phyloP scores from a whole-genome alignment of 1,140 invertebrate species.

The Agrilus planipennis region DNA sequence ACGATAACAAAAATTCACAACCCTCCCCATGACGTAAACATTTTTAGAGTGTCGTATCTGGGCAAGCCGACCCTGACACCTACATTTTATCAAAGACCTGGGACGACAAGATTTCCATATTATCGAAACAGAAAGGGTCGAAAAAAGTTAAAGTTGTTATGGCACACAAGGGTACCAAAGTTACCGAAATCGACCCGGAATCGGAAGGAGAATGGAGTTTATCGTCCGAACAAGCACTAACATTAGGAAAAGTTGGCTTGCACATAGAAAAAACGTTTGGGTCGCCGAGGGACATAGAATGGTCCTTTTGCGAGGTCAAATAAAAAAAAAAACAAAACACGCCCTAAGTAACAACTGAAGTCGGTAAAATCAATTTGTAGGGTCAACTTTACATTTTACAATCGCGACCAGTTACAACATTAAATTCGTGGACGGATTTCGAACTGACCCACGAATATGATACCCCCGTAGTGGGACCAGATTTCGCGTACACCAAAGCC shows the following conservation, averaged over 20 bases:
- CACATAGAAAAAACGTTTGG: constrained; percentile 52
- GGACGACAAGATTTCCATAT: constrained; percentile 37
- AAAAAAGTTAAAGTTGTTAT: constrained; percentile 44
- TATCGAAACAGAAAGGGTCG: constrained; percentile 39
- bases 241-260: constrained; percentile 43
- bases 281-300: constrained; percentile 63
- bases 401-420: constrained; percentile 58
- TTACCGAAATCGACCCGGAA: constrained; percentile 32
- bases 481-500: background rate
- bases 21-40: constrained; percentile 2
- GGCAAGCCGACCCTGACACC: constrained; percentile 59
- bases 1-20: constrained; percentile 5
- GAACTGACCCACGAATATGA: background rate
- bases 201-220: constrained; percentile 36
- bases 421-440: constrained; percentile 33
- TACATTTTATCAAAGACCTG: constrained; percentile 43
- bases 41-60: constrained; percentile 64
- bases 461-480: background rate
- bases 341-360: constrained; percentile 1
- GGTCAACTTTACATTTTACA: constrained; percentile 51
- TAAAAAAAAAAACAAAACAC: background rate
- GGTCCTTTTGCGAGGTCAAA: constrained; percentile 44
- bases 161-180: constrained; percentile 15
- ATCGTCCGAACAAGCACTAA: constrained; percentile 36
- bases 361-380: constrained; percentile 24